These are phyloP conservation scores for Nomada lathburiana DNA, from an alignment of 2,888 invertebrate species.

Conservation along the genomic window DNA sequence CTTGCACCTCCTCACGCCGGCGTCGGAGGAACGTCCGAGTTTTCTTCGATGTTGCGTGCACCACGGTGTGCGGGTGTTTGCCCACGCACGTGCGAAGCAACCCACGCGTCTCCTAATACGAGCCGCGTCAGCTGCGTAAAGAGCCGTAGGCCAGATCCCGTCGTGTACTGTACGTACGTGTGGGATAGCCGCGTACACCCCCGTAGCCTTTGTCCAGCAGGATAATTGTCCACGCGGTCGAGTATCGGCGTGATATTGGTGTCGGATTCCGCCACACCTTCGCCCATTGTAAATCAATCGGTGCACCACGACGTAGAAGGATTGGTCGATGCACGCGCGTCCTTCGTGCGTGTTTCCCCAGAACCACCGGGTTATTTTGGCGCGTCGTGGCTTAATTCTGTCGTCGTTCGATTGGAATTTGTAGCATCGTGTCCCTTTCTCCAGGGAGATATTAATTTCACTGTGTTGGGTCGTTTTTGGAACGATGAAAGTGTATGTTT, in stretches of 20 bases:
- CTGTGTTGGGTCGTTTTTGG: too few species aligned
- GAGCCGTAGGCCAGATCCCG: slow-evolving; percentile 68
- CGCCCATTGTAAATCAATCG: slow-evolving; percentile 79
- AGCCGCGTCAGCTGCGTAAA: slow-evolving; percentile 80
- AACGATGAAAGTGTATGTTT: too few species aligned
- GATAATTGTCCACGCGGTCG: slow-evolving; percentile 76
- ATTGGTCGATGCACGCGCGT: background rate
- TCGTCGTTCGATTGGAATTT: too few species aligned
- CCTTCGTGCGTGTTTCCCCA: slow-evolving; percentile 26
- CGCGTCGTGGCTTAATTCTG: too few species aligned
- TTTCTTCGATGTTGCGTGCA: slow-evolving; percentile 57
- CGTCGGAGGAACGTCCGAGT: slow-evolving; percentile 52
- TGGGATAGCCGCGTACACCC: slow-evolving; percentile 70
- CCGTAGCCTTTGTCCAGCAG: slow-evolving; percentile 76
- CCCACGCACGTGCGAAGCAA: slow-evolving; percentile 74
- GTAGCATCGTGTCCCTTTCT: too few species aligned
- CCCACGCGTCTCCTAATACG: slow-evolving; percentile 76
- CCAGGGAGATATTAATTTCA: too few species aligned
- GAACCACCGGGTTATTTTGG: background rate
- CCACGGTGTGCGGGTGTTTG: slow-evolving; percentile 73
- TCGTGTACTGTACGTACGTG: slow-evolving; percentile 25
- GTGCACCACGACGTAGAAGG: slow-evolving; percentile 36
- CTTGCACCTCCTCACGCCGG: slow-evolving; percentile 42
- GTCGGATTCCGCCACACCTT: slow-evolving; percentile 78
- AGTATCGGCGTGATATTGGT: slow-evolving; percentile 76